Evolutionary conservation across 2,113 vertebrate genomes (phyloP), one percentile per base, ranked within the genome.

Genomic region (Shinisaurus crocodilurus): DNA sequence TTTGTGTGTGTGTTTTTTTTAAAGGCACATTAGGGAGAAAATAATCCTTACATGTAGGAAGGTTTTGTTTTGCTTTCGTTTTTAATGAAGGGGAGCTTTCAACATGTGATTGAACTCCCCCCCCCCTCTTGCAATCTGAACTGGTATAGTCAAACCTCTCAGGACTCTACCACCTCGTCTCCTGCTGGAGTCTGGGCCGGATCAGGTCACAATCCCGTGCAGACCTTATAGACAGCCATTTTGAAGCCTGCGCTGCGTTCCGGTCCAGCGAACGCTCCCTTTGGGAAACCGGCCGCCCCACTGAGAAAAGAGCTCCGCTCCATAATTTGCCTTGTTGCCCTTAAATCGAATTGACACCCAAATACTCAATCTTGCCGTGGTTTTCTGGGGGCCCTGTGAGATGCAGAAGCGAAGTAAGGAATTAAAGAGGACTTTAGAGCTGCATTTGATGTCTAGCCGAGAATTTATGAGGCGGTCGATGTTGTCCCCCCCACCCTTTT

Each of bases 401-500:
- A 48, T 25, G 69, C 67, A 37, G 34, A 12, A 57, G n/a, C 34
- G 69, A 63, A 74, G 69, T 74, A 16, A 34, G 27, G 72, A 29
- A 87, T 79, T 50, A 70, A 81, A 63, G 63, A 65, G 82, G 82
- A 29, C 25, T 32, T 45, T 34, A 40, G 34, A 32, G n/a, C 69
- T 37, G 50, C 60, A 23, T 34, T 48, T 40, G 86, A 88, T 34
- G 75, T 23, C 2, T 43, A 34, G 45, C 60, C 20, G 40, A 67
- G 75, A 80, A 88, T 88, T 88, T 88, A 88, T 9, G 76, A 69
- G 29, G 29, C 25, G 34, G 76, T 85, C 82, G 63, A 85, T 85
- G 7, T 85, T 70, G 1, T 48, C 70, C 34, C 27, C 15, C 34
- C 32, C 27, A 3, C 69, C 50, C 50, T 45, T 60, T 37, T 34